These are phyloP conservation scores for Garrulus glandarius DNA, from an alignment of 2,797 vertebrate species.

Conservation along the genomic window DNA sequence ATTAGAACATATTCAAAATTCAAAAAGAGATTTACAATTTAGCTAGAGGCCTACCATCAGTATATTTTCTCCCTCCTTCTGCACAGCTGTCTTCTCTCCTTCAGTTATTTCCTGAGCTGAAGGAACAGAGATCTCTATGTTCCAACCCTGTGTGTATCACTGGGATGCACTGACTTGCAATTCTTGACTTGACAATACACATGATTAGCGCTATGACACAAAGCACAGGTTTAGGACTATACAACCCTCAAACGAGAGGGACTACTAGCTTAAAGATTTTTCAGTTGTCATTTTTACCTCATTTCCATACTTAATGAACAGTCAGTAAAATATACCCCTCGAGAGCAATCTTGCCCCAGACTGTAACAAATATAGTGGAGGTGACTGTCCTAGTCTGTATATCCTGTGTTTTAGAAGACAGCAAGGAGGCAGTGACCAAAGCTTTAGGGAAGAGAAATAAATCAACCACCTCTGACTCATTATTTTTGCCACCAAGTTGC, in stretches of 20 bases:
- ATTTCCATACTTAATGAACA: background rate
- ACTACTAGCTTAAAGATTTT: background rate
- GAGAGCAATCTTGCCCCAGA: background rate
- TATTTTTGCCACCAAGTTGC: background rate
- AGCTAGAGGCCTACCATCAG: background rate
- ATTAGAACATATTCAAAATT: background rate
- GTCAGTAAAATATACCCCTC: background rate
- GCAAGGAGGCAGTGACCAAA: background rate
- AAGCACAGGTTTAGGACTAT: background rate
- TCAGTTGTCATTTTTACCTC: background rate
- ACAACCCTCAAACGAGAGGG: background rate
- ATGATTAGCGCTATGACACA: background rate
- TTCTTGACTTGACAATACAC: background rate
- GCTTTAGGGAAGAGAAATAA: background rate
- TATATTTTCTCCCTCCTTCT: background rate
- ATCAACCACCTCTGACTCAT: background rate
- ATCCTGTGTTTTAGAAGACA: background rate
- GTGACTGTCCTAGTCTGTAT: background rate
- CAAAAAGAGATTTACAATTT: background rate
- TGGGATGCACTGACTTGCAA: background rate
- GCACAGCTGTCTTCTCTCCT: background rate
- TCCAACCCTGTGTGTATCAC: background rate
- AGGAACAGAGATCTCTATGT: background rate
- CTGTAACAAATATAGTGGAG: background rate
- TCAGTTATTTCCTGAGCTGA: background rate